Evolutionary conservation across 2,888 invertebrate genomes (phyloP).

Genomic region (Podabrus alpinus): DNA sequence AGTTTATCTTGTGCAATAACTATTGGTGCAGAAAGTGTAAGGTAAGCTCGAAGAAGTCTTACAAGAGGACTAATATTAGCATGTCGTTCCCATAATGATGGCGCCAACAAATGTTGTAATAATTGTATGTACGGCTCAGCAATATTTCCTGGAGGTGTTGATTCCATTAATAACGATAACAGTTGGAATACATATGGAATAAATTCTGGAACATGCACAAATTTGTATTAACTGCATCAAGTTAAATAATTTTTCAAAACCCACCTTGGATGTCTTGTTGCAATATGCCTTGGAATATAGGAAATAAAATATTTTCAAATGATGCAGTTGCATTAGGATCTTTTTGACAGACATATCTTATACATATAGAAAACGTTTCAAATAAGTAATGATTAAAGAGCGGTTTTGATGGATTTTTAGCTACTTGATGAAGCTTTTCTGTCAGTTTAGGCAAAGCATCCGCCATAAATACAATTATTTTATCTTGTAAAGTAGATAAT

Average conservation of each 20-base stretch:
- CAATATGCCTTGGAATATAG: constrained; percentile 92
- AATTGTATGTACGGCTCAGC: constrained; percentile 87
- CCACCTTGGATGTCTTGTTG: constrained; percentile 90
- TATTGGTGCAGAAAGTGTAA: constrained; percentile 72
- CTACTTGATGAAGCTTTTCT: constrained; percentile 77
- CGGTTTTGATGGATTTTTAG: constrained; percentile 94
- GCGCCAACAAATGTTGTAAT: constrained; percentile 87
- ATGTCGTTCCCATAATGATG: constrained; percentile 89
- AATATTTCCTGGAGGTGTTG: constrained; percentile 59
- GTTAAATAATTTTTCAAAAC: not conserved
- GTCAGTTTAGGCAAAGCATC: constrained; percentile 85
- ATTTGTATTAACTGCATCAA: not conserved
- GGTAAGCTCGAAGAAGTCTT: constrained; percentile 85
- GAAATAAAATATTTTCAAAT: constrained; percentile 92
- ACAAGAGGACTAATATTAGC: constrained; percentile 95
- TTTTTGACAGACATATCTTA: constrained; percentile 83
- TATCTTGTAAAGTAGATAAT: constrained; percentile 80
- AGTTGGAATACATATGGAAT: constrained; percentile 99
- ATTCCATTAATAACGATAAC: constrained; percentile 85
- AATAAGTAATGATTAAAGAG: constrained; percentile 99
- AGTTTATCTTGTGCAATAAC: constrained; percentile 73
- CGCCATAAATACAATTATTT: constrained; percentile 77
- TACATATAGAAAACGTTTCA: constrained; percentile 88
- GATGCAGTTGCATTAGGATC: constrained; percentile 79
- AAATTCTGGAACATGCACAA: constrained; percentile 81